Percentiles rank a stretch among this genome's conserved stretches.
Evolutionary conservation across 2,888 invertebrate genomes (phyloP).

Genomic region (Rhagonycha fulva): DNA sequence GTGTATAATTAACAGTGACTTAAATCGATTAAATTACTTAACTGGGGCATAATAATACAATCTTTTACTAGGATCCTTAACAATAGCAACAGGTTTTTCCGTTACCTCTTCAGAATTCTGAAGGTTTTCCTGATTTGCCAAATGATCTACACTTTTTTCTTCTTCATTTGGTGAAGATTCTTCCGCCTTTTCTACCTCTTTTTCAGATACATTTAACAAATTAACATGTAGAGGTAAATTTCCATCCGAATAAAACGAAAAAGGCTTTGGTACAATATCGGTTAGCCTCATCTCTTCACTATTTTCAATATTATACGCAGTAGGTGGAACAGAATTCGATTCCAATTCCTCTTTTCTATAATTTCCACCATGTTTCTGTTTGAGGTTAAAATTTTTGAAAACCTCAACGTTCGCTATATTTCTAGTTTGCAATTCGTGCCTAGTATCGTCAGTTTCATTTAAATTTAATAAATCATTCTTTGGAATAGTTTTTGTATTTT

Average conservation of each 20-base stretch:
- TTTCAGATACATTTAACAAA: slow-evolving; percentile 35
- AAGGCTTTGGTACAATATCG: slow-evolving; percentile 45
- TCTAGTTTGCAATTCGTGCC: background rate
- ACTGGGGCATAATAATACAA: slow-evolving; percentile 51
- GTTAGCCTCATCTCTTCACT: slow-evolving; percentile 33
- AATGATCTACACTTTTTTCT: slow-evolving; percentile 10
- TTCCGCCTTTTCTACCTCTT: background rate
- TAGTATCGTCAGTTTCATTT: background rate
- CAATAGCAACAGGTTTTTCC: slow-evolving; percentile 32
- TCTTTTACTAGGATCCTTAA: slow-evolving; percentile 52
- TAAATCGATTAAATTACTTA: slow-evolving; percentile 24
- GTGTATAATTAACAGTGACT: background rate
- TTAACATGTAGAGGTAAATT: slow-evolving; percentile 44
- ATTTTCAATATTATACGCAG: background rate
- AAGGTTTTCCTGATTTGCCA: background rate
- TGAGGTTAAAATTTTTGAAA: slow-evolving; percentile 35
- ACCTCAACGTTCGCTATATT: slow-evolving; percentile 32
- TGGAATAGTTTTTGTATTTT: slow-evolving; percentile 9
- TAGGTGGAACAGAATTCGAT: slow-evolving; percentile 4
- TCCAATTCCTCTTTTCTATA: slow-evolving; percentile 30
- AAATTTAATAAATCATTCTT: slow-evolving; percentile 17
- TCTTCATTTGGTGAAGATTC: slow-evolving; percentile 7
- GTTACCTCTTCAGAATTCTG: slow-evolving; percentile 1
- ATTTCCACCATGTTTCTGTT: slow-evolving; percentile 41
- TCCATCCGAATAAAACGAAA: slow-evolving; percentile 44